Percentiles rank a stretch among this genome's conserved stretches.
phyloP scores from a whole-genome alignment of 2,888 invertebrate species.

The Mantis religiosa region DNA sequence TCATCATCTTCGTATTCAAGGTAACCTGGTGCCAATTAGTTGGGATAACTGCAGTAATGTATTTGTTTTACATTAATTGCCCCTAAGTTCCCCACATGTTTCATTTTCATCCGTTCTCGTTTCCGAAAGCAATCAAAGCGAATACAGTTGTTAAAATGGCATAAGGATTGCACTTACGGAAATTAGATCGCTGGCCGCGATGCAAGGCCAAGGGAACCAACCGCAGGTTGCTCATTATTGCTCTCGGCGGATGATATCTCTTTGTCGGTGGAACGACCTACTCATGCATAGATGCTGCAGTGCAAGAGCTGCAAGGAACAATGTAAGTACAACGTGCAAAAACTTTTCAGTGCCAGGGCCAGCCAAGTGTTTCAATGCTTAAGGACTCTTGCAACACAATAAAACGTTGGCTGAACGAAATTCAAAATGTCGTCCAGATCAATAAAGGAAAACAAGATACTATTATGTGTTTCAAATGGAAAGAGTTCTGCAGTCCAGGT shows the following conservation, averaged over 20 bases:
- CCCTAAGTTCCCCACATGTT: no score
- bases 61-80: no score
- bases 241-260: background rate
- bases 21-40: no score
- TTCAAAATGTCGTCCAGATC: background rate
- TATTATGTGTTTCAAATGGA: no score
- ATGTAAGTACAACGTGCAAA: background rate
- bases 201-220: background rate
- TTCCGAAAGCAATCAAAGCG: no score
- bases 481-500: no score
- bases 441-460: no score
- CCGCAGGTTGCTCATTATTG: background rate
- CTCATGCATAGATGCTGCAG: background rate
- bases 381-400: background rate
- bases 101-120: no score
- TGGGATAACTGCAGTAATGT: no score
- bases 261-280: background rate
- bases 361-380: background rate
- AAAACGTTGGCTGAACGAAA: background rate
- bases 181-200: background rate
- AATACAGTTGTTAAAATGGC: background rate
- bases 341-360: background rate
- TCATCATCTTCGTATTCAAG: no score
- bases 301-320: background rate
- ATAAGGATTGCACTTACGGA: background rate